Base-by-base conservation (phyloP, 2,797 vertebrate species). In the Sebastes minor region DNA sequence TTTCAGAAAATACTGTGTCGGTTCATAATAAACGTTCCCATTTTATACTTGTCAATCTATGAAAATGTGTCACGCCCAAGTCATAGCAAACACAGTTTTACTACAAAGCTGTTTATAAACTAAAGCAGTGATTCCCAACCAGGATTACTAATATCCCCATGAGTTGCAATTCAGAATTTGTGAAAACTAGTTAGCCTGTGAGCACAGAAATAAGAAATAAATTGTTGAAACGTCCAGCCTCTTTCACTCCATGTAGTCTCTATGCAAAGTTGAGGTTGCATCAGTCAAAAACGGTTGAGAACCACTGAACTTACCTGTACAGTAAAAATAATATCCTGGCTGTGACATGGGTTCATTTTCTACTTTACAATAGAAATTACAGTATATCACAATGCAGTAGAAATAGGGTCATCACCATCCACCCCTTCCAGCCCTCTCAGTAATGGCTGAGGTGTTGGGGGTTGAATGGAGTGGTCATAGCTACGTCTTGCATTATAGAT, bases 401-500 rank as follows among this genome's bases (percentile, higher is more conserved):
- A 78, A 84, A 78, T 2, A 60, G 38, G 74, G 80, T 70, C 70
- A 75, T 20, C 10, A 14, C 5, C 2, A 5, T 46, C 32, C 55
- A 63, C 18, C 42, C 8, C 42, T 60, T 55, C 12, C 68, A 42
- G n/a, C 27, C 8, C 55, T 30, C 55, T 70, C 46, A 61, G 66
- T 80, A 79, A 86, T 69, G 65, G 67, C 62, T 20, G 67, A 75
- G 68, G 74, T 85, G 86, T 77, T 60, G 63, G 59, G 68, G 80
- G 76, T 30, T 77, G 83, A 71, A 75, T 23, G 23, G 75, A 82
- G 83, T 33, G 83, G 78, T 90, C 89, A 78, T 79, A 61, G 85
- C 78, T 53, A 18, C 4, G 7, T 72, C 73, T 66, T 94, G 85
- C 88, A 92, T 92, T 91, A 93, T 92, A 89, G 80, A 93, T 93